Percentiles rank a stretch among this genome's conserved stretches.
Evolutionary conservation across 2,888 invertebrate species (phyloP).

Genomic region (Zaprionus bogoriensis): DNA sequence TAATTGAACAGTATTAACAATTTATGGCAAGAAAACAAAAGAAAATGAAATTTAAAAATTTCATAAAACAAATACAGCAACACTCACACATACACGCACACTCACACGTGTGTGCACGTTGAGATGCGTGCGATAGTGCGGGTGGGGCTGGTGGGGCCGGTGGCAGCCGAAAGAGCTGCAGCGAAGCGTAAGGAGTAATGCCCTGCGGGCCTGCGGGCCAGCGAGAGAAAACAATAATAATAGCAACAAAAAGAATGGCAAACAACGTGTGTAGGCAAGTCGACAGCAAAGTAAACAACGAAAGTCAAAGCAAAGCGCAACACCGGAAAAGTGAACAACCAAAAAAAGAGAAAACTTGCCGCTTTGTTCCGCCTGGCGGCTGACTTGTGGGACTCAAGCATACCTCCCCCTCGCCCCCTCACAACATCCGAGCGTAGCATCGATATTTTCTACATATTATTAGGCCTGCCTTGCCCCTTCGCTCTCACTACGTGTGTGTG

Average conservation of each 20-base stretch:
- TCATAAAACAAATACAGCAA: conserved; percentile 33
- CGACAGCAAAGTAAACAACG: conserved; percentile 31
- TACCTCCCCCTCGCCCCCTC: no score
- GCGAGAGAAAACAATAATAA: conserved; percentile 13
- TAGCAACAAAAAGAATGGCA: conserved; percentile 18
- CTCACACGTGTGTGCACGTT: not conserved
- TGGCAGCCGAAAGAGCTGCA: conserved; percentile 44
- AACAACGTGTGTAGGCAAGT: conserved; percentile 19
- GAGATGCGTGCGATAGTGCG: no score
- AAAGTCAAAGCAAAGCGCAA: conserved; percentile 40
- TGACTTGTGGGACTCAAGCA: conserved; percentile 36
- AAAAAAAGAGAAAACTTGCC: conserved; percentile 15
- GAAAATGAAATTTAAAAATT: conserved; percentile 12
- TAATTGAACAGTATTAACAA: not conserved
- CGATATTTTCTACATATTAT: not conserved
- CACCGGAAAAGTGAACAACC: conserved; percentile 54
- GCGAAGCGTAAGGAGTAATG: conserved; percentile 59
- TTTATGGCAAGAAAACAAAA: not conserved
- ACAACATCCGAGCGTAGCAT: no score
- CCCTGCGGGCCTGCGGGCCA: conserved; percentile 52
- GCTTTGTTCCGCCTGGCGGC: conserved; percentile 6
- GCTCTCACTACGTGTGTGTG: no score
- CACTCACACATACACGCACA: conserved; percentile 1
- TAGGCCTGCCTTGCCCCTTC: not conserved
- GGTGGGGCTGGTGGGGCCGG: not conserved